Evolutionary conservation across 2,888 invertebrate species (phyloP).

Genomic region (Hirtodrosophila duncani): DNA sequence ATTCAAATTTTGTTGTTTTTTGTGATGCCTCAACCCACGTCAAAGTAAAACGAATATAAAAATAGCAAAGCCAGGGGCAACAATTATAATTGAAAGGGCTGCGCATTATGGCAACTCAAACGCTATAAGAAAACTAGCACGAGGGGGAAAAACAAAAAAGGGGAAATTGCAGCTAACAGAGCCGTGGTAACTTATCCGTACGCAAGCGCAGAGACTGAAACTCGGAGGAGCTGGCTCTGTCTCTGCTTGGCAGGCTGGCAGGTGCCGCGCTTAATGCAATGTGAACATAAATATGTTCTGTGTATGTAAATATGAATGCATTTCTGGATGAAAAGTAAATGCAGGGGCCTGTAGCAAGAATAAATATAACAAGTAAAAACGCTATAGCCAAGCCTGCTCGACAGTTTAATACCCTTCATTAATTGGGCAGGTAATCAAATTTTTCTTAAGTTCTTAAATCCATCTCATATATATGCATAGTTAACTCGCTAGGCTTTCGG

Average conservation of each 20-base stretch:
- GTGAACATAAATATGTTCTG: conserved; percentile 24
- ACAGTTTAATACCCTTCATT: too few species aligned
- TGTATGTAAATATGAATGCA: conserved; percentile 1
- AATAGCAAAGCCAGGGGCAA: conserved; percentile 50
- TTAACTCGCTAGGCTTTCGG: too few species aligned
- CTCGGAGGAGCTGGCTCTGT: too few species aligned
- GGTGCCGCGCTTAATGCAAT: conserved; percentile 54
- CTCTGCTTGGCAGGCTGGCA: too few species aligned
- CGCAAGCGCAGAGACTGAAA: too few species aligned
- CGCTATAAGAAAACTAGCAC: conserved; percentile 30
- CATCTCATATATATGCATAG: too few species aligned
- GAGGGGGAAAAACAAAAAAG: neutral
- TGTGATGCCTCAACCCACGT: conserved; percentile 51
- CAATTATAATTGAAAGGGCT: conserved; percentile 72
- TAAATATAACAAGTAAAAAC: conserved; percentile 14
- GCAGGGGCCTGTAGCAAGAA: conserved; percentile 13
- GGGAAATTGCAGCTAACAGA: too few species aligned
- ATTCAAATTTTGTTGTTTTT: conserved; percentile 32
- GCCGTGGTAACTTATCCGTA: too few species aligned
- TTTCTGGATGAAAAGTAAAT: neutral
- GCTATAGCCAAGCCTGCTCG: too few species aligned
- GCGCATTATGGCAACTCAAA: conserved; percentile 68
- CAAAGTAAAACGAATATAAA: conserved; percentile 57
- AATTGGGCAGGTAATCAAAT: too few species aligned
- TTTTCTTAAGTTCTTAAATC: too few species aligned